Conservation (phyloP, 2,113 vertebrate genomes). For the Cnemophilus loriae region DNA sequence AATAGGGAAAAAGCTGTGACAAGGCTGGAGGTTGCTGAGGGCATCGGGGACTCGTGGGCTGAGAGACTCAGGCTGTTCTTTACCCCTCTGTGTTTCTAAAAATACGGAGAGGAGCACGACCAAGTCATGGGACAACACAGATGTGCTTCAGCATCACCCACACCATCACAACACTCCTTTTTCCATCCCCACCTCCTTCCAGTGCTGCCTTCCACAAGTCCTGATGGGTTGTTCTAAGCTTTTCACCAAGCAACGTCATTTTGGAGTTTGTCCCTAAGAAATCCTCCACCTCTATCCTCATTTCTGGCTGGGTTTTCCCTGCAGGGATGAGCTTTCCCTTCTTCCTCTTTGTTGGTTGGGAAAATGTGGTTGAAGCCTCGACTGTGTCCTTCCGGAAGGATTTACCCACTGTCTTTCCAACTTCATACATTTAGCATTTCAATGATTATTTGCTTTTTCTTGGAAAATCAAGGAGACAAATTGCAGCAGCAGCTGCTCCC, state of each 20-base stretch:
- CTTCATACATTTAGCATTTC: not conserved
- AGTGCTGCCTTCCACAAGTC: not conserved
- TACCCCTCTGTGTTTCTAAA: not conserved
- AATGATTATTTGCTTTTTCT: not conserved
- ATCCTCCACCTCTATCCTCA: not conserved
- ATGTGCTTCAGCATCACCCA: not conserved
- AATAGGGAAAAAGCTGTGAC: not conserved
- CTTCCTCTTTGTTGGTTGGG: not conserved
- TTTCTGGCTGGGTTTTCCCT: not conserved
- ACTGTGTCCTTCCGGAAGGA: not conserved
- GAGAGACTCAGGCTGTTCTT: not conserved
- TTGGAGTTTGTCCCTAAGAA: not conserved
- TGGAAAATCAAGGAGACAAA: not conserved
- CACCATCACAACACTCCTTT: not conserved
- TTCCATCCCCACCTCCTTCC: not conserved
- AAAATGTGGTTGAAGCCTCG: rapidly evolving
- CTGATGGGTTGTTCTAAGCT: not conserved
- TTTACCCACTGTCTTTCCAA: not conserved
- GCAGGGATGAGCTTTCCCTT: not conserved
- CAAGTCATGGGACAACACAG: not conserved
- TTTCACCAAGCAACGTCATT: not conserved
- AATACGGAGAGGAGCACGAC: not conserved
- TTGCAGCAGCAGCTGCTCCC: not conserved
- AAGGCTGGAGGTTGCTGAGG: not conserved
- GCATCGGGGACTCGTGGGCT: rapidly evolving